These are phyloP conservation scores for Yponomeuta evonymella DNA, from an alignment of 2,888 invertebrate species.

Conservation along the genomic window DNA sequence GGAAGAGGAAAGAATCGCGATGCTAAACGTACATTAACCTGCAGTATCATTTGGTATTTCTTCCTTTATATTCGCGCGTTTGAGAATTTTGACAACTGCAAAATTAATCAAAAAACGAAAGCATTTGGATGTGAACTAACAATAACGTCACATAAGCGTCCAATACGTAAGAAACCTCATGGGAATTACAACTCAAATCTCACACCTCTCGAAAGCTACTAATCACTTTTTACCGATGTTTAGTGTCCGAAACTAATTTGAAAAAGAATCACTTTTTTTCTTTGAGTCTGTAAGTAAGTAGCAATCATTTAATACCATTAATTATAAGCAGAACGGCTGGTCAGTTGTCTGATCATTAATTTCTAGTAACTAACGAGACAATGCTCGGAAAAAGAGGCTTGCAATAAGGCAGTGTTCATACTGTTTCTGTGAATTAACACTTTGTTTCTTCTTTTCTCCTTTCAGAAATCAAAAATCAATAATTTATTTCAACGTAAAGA, in stretches of 20 bases:
- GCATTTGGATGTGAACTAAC: neutral
- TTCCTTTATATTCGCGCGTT: too few relatives aligned
- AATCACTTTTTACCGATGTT: neutral
- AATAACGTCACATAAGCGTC: neutral
- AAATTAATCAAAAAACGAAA: too few relatives aligned
- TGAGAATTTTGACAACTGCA: too few relatives aligned
- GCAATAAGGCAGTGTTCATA: neutral
- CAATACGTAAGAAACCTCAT: neutral
- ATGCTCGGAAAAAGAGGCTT: neutral
- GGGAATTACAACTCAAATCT: neutral
- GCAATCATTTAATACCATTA: constrained; percentile 40
- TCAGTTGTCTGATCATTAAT: constrained; percentile 62
- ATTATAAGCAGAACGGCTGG: constrained; percentile 48
- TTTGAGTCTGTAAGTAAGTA: neutral
- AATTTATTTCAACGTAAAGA: too few relatives aligned
- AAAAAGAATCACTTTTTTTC: constrained; percentile 2
- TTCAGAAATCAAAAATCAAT: neutral
- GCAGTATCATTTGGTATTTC: too few relatives aligned
- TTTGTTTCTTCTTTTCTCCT: neutral
- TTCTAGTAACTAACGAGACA: constrained; percentile 56
- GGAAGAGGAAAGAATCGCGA: too few relatives aligned
- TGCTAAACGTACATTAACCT: too few relatives aligned
- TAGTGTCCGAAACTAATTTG: neutral
- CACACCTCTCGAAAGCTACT: neutral
- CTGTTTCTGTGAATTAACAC: neutral